These are phyloP conservation scores for Apis florea DNA, from an alignment of 1,140 invertebrate species.

Conservation along the genomic window DNA sequence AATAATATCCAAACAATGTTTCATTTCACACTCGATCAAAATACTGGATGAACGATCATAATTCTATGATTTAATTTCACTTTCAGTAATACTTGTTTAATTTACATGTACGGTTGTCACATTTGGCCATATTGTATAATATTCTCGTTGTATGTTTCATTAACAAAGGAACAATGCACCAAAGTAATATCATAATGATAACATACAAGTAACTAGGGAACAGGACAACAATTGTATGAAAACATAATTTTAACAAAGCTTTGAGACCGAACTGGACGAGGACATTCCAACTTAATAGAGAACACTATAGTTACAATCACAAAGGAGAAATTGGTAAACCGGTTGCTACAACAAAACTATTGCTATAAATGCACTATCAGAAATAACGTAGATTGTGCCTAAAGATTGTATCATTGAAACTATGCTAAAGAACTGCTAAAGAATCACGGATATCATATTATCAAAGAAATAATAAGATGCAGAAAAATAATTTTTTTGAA, in stretches of 20 bases:
- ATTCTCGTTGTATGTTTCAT: neutral
- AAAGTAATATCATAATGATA: neutral
- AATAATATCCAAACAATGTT: neutral
- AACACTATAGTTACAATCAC: neutral
- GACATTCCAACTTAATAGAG: neutral
- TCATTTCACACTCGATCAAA: too few relatives aligned
- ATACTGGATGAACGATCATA: neutral
- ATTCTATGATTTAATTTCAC: neutral
- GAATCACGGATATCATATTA: neutral
- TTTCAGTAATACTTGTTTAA: neutral
- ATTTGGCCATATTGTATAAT: too few relatives aligned
- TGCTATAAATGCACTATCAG: constrained; percentile 19
- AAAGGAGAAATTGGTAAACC: constrained; percentile 49
- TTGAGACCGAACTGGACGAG: neutral
- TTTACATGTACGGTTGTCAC: neutral
- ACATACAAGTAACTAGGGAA: neutral
- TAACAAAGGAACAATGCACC: neutral
- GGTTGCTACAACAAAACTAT: constrained; percentile 36
- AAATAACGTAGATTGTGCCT: neutral
- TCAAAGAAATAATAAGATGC: too few relatives aligned
- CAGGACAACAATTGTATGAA: neutral
- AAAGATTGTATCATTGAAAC: neutral
- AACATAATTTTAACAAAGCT: constrained; percentile 2
- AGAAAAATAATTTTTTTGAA: too few relatives aligned
- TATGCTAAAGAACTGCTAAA: neutral